Conservation (phyloP, 2,113 vertebrate genomes). For the Falco punctatus region DNA sequence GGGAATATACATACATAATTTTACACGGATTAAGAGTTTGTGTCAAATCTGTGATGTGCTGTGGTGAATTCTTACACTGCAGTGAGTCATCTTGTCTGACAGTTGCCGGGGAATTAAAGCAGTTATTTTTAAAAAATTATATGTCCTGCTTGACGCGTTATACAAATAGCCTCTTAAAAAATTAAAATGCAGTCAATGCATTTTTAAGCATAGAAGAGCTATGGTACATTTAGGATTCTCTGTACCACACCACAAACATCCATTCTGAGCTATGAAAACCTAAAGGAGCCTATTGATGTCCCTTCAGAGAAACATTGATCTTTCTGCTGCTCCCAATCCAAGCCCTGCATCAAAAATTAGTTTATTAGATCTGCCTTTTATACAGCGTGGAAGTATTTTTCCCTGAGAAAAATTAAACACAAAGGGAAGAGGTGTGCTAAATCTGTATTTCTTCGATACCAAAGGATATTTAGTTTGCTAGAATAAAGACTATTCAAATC, state of each 20-base stretch:
- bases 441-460: background rate
- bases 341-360: background rate
- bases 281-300: slow-evolving; percentile 15
- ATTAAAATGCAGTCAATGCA: slow-evolving; percentile 45
- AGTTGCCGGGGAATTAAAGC: slow-evolving; percentile 66
- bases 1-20: slow-evolving; percentile 56
- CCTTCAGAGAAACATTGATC: slow-evolving; percentile 29
- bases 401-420: background rate
- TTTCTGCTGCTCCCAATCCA: background rate
- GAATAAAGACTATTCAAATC: background rate
- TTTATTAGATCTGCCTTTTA: background rate
- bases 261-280: slow-evolving; percentile 37
- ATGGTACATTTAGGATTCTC: slow-evolving; percentile 46
- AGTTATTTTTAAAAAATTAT: slow-evolving; percentile 65
- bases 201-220: slow-evolving; percentile 56
- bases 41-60: slow-evolving; percentile 49
- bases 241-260: background rate
- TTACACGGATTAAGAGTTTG: slow-evolving; percentile 54
- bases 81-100: slow-evolving; percentile 63
- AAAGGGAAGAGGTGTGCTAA: background rate
- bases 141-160: slow-evolving; percentile 58
- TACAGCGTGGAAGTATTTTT: background rate
- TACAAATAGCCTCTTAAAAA: slow-evolving; percentile 68
- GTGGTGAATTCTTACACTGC: slow-evolving; percentile 38
- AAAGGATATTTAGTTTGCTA: background rate